Evolutionary conservation across 23 tunicate genomes (phyloP).

Genomic region (Diplosoma virens): DNA sequence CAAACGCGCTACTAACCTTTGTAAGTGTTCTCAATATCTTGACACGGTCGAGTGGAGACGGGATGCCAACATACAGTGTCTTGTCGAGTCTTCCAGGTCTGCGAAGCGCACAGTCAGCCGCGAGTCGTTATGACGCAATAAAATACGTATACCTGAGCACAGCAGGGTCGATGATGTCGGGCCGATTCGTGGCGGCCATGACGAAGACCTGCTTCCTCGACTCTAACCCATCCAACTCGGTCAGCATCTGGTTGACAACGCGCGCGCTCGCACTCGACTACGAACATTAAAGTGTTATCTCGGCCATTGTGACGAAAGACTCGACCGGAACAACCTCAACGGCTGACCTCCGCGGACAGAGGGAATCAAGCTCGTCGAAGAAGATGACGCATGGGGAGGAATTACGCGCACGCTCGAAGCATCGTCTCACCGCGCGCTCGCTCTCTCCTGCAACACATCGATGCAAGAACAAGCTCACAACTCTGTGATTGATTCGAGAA

Average conservation of each 20-base stretch:
- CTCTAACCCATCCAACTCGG: slow-evolving; percentile 87
- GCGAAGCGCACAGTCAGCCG: no score
- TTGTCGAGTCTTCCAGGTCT: slow-evolving; percentile 90
- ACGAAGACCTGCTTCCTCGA: slow-evolving; percentile 55
- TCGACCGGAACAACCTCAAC: slow-evolving; percentile 40
- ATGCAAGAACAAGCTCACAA: no score
- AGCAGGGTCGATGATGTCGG: slow-evolving; percentile 92
- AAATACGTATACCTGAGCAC: slow-evolving; percentile 47
- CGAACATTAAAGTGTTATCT: not conserved
- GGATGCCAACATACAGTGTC: slow-evolving; percentile 66
- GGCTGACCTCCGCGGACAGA: slow-evolving; percentile 76
- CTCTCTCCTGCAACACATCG: slow-evolving; percentile 57
- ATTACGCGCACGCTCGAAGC: slow-evolving; percentile 78
- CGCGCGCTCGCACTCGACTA: slow-evolving; percentile 52
- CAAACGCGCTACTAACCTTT: no score
- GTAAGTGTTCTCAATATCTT: slow-evolving; percentile 74
- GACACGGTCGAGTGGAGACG: slow-evolving; percentile 57
- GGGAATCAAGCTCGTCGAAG: slow-evolving; percentile 89
- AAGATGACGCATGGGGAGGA: slow-evolving; percentile 88
- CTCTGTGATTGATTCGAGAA: no score
- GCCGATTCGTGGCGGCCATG: slow-evolving; percentile 88
- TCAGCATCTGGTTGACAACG: slow-evolving; percentile 91
- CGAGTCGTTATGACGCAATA: not conserved
- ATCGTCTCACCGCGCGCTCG: slow-evolving; percentile 88
- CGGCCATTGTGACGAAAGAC: not conserved